Conservation (phyloP, 1,140 invertebrate genomes). For the Oreohelix idahoensis region DNA sequence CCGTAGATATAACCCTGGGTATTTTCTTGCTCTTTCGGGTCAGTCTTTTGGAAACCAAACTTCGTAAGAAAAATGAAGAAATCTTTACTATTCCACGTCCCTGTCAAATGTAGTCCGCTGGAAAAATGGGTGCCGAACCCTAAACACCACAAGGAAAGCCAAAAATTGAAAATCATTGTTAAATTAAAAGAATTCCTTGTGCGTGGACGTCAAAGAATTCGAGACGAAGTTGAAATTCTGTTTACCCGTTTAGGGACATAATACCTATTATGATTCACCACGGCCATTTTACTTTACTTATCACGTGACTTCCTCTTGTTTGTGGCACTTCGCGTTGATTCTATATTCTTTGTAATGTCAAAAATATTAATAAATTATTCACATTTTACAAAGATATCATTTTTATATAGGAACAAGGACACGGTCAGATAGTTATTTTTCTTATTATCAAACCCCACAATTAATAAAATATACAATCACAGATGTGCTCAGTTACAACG, state of each 20-base stretch:
- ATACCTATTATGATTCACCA: neutral
- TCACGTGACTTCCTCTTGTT: neutral
- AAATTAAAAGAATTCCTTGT: neutral
- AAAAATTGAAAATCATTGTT: neutral
- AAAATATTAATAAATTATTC: too few species aligned
- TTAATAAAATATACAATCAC: too few species aligned
- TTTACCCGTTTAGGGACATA: neutral
- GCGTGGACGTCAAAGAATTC: neutral
- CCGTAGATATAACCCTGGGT: slow-evolving; percentile 96
- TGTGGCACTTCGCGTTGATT: too few species aligned
- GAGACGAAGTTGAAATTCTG: neutral
- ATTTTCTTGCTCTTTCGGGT: slow-evolving; percentile 83
- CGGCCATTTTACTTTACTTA: neutral
- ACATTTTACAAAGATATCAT: too few species aligned
- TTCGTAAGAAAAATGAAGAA: slow-evolving; percentile 94
- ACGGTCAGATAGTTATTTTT: too few species aligned
- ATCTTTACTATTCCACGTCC: slow-evolving; percentile 76
- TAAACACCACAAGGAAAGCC: neutral
- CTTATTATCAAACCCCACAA: too few species aligned
- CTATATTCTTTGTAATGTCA: too few species aligned
- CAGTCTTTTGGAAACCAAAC: slow-evolving; percentile 97
- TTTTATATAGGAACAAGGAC: too few species aligned
- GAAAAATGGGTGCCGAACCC: neutral
- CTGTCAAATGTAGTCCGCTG: slow-evolving; percentile 63
- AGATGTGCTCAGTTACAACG: too few species aligned